Percentiles rank a stretch among this genome's conserved stretches.
These are phyloP conservation scores for Gobiocypris rarus DNA, from an alignment of 2,113 vertebrate species.

Conservation along the genomic window DNA sequence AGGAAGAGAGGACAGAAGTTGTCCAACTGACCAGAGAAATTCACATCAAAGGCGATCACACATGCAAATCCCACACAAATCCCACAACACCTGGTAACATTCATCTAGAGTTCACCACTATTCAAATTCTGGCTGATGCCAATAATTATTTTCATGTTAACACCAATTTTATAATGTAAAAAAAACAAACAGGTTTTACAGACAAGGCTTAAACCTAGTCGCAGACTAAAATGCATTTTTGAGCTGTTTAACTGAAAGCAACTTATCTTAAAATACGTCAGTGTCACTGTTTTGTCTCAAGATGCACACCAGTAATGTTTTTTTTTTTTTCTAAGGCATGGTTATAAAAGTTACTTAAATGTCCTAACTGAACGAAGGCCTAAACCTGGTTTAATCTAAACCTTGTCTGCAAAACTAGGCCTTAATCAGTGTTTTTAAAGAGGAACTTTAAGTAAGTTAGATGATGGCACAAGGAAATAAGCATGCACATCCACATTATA, in stretches of 20 bases:
- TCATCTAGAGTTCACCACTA: background rate
- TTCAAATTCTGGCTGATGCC: background rate
- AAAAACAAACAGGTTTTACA: too few species aligned
- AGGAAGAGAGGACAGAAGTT: conserved; percentile 28
- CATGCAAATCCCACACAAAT: conserved; percentile 33
- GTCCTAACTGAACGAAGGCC: too few species aligned
- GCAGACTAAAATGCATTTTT: too few species aligned
- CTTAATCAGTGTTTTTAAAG: background rate
- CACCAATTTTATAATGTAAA: background rate
- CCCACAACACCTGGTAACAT: background rate
- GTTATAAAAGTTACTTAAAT: too few species aligned
- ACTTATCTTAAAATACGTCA: too few species aligned
- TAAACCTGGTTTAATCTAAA: too few species aligned
- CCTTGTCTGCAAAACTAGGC: too few species aligned
- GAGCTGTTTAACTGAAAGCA: too few species aligned
- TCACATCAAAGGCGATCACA: conserved; percentile 43
- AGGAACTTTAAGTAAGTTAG: background rate
- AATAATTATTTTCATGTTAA: background rate
- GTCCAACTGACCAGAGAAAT: conserved; percentile 44
- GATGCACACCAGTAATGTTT: too few species aligned
- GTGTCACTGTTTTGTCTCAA: too few species aligned
- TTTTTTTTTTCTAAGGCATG: too few species aligned
- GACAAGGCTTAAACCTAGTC: too few species aligned
- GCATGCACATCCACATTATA: background rate
- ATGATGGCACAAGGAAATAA: background rate